These are phyloP conservation scores for Nycticorax nycticorax DNA, from an alignment of 2,113 vertebrate genomes.

Conservation along the genomic window DNA sequence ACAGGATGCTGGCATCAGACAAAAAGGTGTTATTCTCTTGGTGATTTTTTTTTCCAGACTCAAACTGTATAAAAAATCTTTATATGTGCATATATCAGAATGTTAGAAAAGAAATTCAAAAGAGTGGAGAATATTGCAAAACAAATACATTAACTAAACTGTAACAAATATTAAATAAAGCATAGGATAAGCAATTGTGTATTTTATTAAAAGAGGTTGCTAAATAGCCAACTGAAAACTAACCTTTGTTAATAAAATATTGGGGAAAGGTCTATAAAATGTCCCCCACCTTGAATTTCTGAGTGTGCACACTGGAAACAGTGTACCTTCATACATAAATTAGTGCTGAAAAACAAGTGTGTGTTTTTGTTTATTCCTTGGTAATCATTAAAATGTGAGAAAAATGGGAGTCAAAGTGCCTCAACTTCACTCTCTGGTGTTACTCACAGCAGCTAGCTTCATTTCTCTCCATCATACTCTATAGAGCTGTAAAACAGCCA, in stretches of 20 bases:
- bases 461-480: not conserved
- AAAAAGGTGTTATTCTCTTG: constrained; percentile 2
- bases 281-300: not conserved
- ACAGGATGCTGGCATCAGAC: constrained; percentile 4
- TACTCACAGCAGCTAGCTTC: not conserved
- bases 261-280: not conserved
- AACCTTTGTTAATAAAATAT: not conserved
- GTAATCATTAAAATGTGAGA: not conserved
- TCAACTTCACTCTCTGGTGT: not conserved
- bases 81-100: not conserved
- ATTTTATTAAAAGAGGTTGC: not conserved
- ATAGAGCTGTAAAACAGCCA: not conserved
- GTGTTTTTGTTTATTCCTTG: not conserved
- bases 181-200: accelerated
- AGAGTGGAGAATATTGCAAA: constrained; percentile 1
- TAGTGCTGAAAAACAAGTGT: not conserved
- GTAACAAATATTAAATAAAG: not conserved
- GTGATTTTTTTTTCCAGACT: not conserved
- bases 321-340: not conserved
- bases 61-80: constrained; percentile 18
- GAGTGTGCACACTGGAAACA: not conserved
- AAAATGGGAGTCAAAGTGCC: not conserved
- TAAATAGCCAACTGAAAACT: not conserved
- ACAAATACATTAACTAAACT: not conserved
- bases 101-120: constrained; percentile 2